These are phyloP conservation scores for Drosophila sulfurigaster DNA, from an alignment of 1,140 invertebrate species.

Conservation along the genomic window DNA sequence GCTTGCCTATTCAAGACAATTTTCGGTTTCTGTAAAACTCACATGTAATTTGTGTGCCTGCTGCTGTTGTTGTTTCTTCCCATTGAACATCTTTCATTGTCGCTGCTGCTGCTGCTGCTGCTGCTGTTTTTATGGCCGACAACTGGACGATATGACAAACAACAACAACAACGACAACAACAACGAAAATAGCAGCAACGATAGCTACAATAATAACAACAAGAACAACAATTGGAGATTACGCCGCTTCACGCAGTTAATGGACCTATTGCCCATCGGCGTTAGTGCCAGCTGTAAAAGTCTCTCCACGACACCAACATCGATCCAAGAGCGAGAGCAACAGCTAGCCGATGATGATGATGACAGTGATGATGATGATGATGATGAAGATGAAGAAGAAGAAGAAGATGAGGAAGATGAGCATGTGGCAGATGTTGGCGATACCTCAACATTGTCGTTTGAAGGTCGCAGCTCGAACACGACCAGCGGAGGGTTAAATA, in stretches of 20 bases:
- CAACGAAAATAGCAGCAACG: slow-evolving; percentile 5
- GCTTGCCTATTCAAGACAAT: slow-evolving; percentile 1
- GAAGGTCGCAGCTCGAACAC: neutral
- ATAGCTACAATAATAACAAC: slow-evolving; percentile 19
- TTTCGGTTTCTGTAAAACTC: slow-evolving; percentile 32
- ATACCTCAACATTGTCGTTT: slow-evolving; percentile 8
- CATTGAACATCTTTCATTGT: neutral
- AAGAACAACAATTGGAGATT: slow-evolving; percentile 45
- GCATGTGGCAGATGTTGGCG: slow-evolving; percentile 6
- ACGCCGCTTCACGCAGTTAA: slow-evolving; percentile 47
- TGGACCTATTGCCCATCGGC: slow-evolving; percentile 52
- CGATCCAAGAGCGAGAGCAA: neutral
- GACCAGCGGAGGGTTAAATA: slow-evolving; percentile 5
- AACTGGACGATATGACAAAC: slow-evolving; percentile 27
- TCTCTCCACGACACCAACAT: slow-evolving; percentile 16
- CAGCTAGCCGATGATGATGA: slow-evolving; percentile 17
- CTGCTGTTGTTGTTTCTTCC: slow-evolving; percentile 28
- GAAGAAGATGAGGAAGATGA: no score
- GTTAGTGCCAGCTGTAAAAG: slow-evolving; percentile 37
- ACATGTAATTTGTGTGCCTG: slow-evolving; percentile 40
- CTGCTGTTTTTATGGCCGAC: slow-evolving; percentile 40
- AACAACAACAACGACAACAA: slow-evolving; percentile 7
- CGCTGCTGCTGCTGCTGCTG: slow-evolving; percentile 28
- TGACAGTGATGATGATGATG: no score
- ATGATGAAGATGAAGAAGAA: no score